Conservation (phyloP, 2,113 vertebrate genomes). For the Amphiprion percula region DNA sequence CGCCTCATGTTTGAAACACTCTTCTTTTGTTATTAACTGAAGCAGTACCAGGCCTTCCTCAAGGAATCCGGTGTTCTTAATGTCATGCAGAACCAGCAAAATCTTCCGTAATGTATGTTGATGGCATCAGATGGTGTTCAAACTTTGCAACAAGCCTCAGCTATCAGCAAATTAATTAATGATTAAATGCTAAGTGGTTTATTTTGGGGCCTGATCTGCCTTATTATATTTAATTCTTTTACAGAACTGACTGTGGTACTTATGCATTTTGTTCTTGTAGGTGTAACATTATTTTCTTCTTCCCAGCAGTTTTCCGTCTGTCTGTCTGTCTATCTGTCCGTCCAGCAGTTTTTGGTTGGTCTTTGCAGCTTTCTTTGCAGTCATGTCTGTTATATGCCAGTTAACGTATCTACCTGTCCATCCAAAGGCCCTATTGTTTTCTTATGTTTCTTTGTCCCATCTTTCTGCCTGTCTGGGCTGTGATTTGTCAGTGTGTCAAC, state of each 20-base stretch:
- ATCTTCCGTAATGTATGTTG: not conserved
- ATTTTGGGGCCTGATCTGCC: not conserved
- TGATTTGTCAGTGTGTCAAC: conserved; percentile 16
- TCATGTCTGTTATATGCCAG: conserved; percentile 12
- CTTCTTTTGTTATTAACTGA: not conserved
- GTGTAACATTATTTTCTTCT: not conserved
- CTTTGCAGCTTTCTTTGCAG: not conserved
- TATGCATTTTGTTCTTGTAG: too few relatives aligned
- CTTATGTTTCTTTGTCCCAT: conserved; percentile 48
- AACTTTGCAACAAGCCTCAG: too few relatives aligned
- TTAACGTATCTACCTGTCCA: conserved; percentile 20
- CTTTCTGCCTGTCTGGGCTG: conserved; percentile 38
- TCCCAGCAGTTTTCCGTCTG: not conserved
- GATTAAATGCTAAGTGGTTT: not conserved
- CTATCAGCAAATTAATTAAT: not conserved
- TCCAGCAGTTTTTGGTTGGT: not conserved
- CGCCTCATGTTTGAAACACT: too few relatives aligned
- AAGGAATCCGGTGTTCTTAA: not conserved
- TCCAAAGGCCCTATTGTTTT: conserved; percentile 27
- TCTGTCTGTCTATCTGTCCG: not conserved
- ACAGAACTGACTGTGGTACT: not conserved
- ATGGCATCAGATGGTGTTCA: too few relatives aligned
- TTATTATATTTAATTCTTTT: not conserved
- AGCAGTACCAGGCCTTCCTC: too few relatives aligned
- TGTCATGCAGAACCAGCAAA: not conserved